These are phyloP conservation scores for Pangasius sanitwongsei DNA, from an alignment of 2,797 vertebrate species.

Conservation along the genomic window DNA sequence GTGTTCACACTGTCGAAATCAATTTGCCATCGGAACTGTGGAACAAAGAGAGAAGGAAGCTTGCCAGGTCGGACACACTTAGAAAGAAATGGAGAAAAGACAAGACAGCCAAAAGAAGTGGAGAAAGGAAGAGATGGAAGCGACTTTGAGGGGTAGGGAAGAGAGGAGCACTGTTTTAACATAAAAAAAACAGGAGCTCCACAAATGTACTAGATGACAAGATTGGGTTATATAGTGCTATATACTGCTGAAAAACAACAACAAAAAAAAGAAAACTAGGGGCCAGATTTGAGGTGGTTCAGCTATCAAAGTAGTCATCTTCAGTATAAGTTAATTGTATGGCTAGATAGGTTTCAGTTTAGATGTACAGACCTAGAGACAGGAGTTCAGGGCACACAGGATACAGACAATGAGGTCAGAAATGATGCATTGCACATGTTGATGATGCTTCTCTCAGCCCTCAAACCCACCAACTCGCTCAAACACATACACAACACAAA, in stretches of 20 bases:
- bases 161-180: conserved; percentile 33
- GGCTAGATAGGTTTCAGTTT: conserved; percentile 25
- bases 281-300: conserved; percentile 15
- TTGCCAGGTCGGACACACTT: conserved; percentile 86
- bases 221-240: not conserved
- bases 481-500: conserved; percentile 38
- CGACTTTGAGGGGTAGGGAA: conserved; percentile 18
- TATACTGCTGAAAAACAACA: not conserved
- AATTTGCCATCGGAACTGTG: conserved; percentile 98
- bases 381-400: conserved; percentile 40
- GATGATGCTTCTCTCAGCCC: conserved; percentile 43
- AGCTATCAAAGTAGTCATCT: conserved; percentile 10
- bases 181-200: not conserved
- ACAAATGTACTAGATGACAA: conserved; percentile 10
- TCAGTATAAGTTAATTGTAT: conserved; percentile 10
- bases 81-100: conserved; percentile 64
- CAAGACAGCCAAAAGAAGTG: conserved; percentile 57
- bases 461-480: conserved; percentile 47
- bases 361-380: conserved; percentile 29
- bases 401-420: conserved; percentile 46
- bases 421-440: conserved; percentile 43
- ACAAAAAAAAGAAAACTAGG: not conserved
- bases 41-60: conserved; percentile 92
- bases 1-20: conserved; percentile 99
- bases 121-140: conserved; percentile 14